Evolutionary conservation across 1,140 invertebrate species (phyloP).

Genomic region (Caerostris darwini): DNA sequence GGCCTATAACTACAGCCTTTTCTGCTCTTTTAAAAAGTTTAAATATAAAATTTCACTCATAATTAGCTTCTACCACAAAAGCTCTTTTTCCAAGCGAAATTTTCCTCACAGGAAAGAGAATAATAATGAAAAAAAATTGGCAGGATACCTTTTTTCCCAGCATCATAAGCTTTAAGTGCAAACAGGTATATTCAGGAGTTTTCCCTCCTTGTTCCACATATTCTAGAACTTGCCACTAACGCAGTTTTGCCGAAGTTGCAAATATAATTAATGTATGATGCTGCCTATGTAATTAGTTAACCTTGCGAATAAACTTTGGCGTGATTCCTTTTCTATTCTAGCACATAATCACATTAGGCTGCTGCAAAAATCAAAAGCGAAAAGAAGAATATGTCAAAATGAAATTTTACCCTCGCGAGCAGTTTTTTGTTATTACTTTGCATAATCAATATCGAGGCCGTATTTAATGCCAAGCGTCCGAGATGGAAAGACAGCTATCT

Average conservation of each 20-base stretch:
- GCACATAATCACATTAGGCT: conserved; percentile 3
- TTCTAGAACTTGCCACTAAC: not conserved
- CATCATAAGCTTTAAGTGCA: conserved; percentile 10
- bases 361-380: conserved; percentile 13
- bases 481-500: not conserved
- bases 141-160: not conserved
- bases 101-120: not conserved
- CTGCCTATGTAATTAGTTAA: conserved; percentile 26
- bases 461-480: conserved; percentile 33
- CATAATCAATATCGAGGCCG: conserved; percentile 36
- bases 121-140: not conserved
- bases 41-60: not conserved
- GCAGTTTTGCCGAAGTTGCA: conserved; percentile 23
- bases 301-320: conserved; percentile 23
- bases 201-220: not conserved
- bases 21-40: conserved; percentile 13
- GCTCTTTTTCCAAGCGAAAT: not conserved
- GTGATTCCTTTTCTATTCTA: not conserved
- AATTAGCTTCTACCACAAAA: not conserved
- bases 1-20: too few species aligned
- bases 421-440: conserved; percentile 40
- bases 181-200: not conserved
- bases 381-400: conserved; percentile 45
- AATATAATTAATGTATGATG: conserved; percentile 29
- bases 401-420: not conserved